These are phyloP conservation scores for Adoxophyes honmai DNA, from an alignment of 1,140 invertebrate species.

Conservation along the genomic window DNA sequence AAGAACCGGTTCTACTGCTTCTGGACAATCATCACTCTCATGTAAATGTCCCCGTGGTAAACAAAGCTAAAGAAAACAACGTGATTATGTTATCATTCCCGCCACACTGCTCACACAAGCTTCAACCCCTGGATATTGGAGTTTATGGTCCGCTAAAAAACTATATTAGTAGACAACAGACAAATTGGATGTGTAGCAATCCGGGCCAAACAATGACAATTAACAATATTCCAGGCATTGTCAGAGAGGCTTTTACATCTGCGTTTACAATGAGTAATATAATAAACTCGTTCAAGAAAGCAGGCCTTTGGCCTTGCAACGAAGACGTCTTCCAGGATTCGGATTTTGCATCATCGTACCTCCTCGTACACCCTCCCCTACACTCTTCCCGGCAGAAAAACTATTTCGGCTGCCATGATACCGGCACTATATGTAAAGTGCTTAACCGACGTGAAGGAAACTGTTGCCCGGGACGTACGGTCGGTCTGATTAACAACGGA, in stretches of 20 bases:
- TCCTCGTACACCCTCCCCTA: too few relatives aligned
- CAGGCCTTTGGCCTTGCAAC: constrained; percentile 24
- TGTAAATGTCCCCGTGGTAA: constrained; percentile 33
- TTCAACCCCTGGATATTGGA: constrained; percentile 67
- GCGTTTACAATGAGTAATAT: too few relatives aligned
- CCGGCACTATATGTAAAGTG: too few relatives aligned
- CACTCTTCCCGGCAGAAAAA: too few relatives aligned
- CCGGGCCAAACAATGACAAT: constrained; percentile 25
- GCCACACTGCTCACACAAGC: constrained; percentile 62
- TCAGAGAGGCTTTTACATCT: too few relatives aligned
- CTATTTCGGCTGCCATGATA: too few relatives aligned
- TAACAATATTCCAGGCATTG: constrained; percentile 24
- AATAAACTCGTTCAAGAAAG: constrained; percentile 19
- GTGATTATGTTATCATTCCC: constrained; percentile 60
- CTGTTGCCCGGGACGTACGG: too few relatives aligned
- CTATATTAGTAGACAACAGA: constrained; percentile 5
- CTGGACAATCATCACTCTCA: constrained; percentile 53
- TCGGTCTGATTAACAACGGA: too few relatives aligned
- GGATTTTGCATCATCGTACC: constrained; percentile 23
- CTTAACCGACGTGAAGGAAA: too few relatives aligned
- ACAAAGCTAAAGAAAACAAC: constrained; percentile 31
- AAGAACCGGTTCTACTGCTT: constrained; percentile 37
- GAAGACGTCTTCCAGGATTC: constrained; percentile 21
- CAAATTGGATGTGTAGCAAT: constrained; percentile 20
- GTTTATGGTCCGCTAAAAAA: constrained; percentile 28